Percentiles rank a stretch among this genome's conserved stretches.
Conservation (phyloP, 2,888 invertebrate genomes). For the Mayetiola destructor region DNA sequence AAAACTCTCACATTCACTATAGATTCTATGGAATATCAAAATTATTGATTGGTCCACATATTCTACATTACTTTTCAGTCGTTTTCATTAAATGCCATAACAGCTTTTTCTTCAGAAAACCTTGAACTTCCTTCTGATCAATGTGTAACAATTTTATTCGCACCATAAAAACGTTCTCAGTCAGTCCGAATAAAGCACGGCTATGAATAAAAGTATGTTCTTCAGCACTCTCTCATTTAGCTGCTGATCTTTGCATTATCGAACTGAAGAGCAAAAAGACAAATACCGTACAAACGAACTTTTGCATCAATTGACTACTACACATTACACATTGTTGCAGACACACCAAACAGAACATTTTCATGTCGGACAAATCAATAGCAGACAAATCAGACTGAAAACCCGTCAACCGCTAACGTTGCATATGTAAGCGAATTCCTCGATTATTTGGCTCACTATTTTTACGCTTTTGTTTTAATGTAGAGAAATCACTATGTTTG, state of each 20-base stretch:
- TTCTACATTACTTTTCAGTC: neutral
- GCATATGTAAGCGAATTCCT: slow-evolving; percentile 15
- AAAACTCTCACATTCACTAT: no score
- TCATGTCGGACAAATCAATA: slow-evolving; percentile 20
- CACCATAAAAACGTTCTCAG: neutral
- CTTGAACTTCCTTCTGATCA: slow-evolving; percentile 14
- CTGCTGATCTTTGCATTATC: slow-evolving; percentile 13
- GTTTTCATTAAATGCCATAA: neutral
- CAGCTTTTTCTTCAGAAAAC: neutral
- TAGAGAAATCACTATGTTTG: no score
- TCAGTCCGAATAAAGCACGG: neutral
- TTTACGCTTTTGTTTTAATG: no score
- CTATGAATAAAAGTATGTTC: slow-evolving; percentile 11
- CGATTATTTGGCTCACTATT: no score
- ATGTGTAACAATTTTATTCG: slow-evolving; percentile 14
- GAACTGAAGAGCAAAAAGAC: neutral
- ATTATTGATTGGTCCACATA: neutral
- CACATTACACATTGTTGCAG: neutral
- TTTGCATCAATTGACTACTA: neutral
- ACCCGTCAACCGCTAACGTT: slow-evolving; percentile 16
- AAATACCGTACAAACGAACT: neutral
- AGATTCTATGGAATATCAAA: no score
- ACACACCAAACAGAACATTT: slow-evolving; percentile 16
- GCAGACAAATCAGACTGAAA: slow-evolving; percentile 19
- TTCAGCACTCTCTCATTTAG: slow-evolving; percentile 13